Evolutionary conservation across 2,113 vertebrate species (phyloP).

Genomic region (Amia ocellicauda): DNA sequence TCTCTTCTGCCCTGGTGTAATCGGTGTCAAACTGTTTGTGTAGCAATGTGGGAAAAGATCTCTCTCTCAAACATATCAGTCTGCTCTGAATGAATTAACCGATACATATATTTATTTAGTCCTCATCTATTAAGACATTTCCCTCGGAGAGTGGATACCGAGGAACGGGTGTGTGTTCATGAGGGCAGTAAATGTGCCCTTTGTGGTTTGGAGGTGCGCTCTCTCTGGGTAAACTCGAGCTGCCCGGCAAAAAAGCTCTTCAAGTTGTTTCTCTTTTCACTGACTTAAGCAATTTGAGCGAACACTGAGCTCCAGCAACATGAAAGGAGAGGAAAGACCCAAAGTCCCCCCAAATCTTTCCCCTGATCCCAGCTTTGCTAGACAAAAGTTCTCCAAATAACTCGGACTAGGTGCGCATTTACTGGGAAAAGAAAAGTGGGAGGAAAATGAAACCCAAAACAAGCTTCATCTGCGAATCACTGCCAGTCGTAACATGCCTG

Average conservation of each 20-base stretch:
- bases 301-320: slow-evolving; percentile 41
- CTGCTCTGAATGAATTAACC: too few relatives aligned
- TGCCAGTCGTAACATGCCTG: slow-evolving; percentile 11
- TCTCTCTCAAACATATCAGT: neutral
- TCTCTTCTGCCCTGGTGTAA: too few relatives aligned
- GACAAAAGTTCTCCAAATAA: slow-evolving; percentile 35
- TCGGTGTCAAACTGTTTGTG: too few relatives aligned
- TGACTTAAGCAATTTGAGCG: slow-evolving; percentile 25
- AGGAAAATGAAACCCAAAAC: neutral
- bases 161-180: neutral
- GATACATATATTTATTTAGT: too few relatives aligned
- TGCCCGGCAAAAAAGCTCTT: neutral
- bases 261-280: slow-evolving; percentile 34
- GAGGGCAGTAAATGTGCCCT: too few relatives aligned
- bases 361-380: slow-evolving; percentile 43
- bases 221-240: neutral
- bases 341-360: slow-evolving; percentile 40
- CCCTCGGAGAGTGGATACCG: neutral
- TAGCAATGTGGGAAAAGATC: too few relatives aligned
- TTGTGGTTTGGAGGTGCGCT: slow-evolving; percentile 10
- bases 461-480: neutral
- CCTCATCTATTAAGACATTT: too few relatives aligned
- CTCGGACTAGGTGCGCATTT: slow-evolving; percentile 27
- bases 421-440: slow-evolving; percentile 29
- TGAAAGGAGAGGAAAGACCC: slow-evolving; percentile 23